Evolutionary conservation across 1,140 invertebrate genomes (phyloP), one percentile per base, ranked within the genome.

Genomic region (Drosophila littoralis): DNA sequence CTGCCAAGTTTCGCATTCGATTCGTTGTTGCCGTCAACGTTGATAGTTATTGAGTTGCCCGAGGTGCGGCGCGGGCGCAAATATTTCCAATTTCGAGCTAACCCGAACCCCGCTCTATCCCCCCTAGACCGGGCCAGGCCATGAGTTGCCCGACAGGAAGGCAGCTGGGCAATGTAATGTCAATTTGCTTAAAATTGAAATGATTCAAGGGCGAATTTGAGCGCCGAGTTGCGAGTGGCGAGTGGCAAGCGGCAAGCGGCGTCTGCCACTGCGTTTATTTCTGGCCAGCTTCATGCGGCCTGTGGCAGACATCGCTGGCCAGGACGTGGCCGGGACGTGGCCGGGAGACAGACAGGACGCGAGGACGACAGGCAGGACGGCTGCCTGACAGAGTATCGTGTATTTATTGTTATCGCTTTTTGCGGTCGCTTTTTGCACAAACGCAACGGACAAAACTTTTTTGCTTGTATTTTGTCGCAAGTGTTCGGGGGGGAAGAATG

Each of bases 141-240:
- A 28, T 28, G 22, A 28, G 40, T 35, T 9, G 15, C 28, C 51
- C 48, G 38, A 13, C 38, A 60, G 58, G 58, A 69, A 58, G 75
- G 65, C 75, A 78, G 76, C 77, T 52, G 59, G 77, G 81, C 81
- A 84, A 80, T 83, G 81, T 84, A 80, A 83, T 83, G 81, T 83
- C 81, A 83, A 83, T 83, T 83, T 83, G 82, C 77, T 80, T 83
- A 75, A 83, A 83, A 83, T 83, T 83, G 81, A 83, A 83, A 83
- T 83, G 81, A 83, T 83, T 84, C 81, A 83, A 83, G 81, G 81
- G 81, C 80, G 77, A 84, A 68, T 83, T 66, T 36, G 45, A 61
- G 75, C 55, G 36, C 15, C 60, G 43, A 60, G 73, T 45, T 65
- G 50, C 32, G 46, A 5, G 22, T 28, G 2, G 61, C 38, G 48